Conservation (phyloP, 2,797 vertebrate species). For the Spondyliosoma cantharus region DNA sequence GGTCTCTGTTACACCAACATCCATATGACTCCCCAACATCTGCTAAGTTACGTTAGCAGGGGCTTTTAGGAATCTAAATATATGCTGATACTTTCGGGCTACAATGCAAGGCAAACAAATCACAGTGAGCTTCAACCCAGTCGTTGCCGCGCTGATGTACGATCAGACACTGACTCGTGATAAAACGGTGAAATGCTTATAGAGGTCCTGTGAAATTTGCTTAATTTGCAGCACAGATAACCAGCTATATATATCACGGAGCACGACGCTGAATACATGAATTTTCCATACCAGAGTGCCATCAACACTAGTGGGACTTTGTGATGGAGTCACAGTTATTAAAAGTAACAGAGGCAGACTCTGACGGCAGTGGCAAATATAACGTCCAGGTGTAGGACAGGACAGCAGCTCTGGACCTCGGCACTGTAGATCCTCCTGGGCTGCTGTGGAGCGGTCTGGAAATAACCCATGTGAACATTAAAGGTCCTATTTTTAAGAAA, state of each 20-base stretch:
- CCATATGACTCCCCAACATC: constrained; percentile 83
- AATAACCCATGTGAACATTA: neutral
- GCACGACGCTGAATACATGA: constrained; percentile 25
- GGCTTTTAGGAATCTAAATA: constrained; percentile 77
- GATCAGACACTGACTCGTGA: constrained; percentile 45
- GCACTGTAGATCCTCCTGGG: constrained; percentile 20
- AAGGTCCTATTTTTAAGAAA: too few relatives aligned
- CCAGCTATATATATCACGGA: constrained; percentile 20
- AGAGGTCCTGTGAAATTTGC: constrained; percentile 48
- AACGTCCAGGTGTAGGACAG: constrained; percentile 65
- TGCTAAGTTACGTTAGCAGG: constrained; percentile 75
- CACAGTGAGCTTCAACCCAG: constrained; percentile 49
- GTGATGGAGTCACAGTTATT: constrained; percentile 75
- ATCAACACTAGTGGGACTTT: constrained; percentile 52
- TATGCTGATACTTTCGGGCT: constrained; percentile 65
- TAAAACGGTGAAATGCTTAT: constrained; percentile 53
- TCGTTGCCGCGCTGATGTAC: constrained; percentile 45
- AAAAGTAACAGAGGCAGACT: constrained; percentile 75
- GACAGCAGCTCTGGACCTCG: constrained; percentile 27
- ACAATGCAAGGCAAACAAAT: constrained; percentile 63
- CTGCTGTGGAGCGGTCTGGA: neutral
- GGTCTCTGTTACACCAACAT: constrained; percentile 80
- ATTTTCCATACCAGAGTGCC: constrained; percentile 37
- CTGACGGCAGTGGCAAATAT: constrained; percentile 76
- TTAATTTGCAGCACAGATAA: constrained; percentile 42